phyloP scores from a whole-genome alignment of 2,797 vertebrate genomes.

The Merluccius polli region DNA sequence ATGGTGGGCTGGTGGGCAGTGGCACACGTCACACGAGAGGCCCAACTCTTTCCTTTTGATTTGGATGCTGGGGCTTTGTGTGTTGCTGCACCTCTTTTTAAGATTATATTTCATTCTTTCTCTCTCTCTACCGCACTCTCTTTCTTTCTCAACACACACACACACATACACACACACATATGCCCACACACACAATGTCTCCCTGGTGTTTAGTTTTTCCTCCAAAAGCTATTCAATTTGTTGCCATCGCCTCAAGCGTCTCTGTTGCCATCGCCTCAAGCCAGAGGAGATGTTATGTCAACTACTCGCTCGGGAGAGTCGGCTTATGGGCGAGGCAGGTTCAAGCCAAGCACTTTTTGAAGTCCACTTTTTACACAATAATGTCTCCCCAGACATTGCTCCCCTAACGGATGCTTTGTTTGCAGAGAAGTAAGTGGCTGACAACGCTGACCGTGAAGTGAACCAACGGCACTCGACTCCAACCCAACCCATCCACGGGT shows the following conservation, averaged over 20 bases:
- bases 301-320: neutral
- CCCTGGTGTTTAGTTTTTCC: neutral
- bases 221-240: neutral
- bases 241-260: neutral
- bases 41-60: constrained; percentile 13
- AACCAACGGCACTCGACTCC: neutral
- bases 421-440: neutral
- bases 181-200: neutral
- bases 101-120: neutral
- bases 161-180: neutral
- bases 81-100: constrained; percentile 20
- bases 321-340: neutral
- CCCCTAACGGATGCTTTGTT: too few species aligned
- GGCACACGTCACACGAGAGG: constrained; percentile 11
- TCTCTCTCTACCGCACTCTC: constrained; percentile 6
- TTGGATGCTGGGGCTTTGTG: neutral
- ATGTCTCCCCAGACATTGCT: neutral
- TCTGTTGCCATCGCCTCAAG: neutral
- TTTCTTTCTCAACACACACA: constrained; percentile 1
- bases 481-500: neutral
- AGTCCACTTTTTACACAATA: neutral
- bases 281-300: neutral
- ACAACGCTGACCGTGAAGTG: neutral
- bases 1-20: constrained; percentile 10
- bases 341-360: neutral